phyloP scores from a whole-genome alignment of 2,888 invertebrate species.

The Sphecodes monilicornis region DNA sequence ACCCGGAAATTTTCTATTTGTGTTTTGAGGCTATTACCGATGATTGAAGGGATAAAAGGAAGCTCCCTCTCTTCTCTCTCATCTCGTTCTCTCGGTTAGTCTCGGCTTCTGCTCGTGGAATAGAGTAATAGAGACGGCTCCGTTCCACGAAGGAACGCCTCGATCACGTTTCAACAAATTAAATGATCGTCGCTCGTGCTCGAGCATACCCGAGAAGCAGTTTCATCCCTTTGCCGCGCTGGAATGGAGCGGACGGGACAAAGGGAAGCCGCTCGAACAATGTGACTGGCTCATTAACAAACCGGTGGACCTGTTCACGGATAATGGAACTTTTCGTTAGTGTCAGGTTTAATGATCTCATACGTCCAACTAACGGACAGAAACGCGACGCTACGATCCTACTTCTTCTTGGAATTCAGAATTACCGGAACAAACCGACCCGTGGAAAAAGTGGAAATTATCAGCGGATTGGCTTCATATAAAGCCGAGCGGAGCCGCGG shows the following conservation, averaged over 20 bases:
- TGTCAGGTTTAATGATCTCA: constrained; percentile 4
- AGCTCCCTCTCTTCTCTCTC: neutral
- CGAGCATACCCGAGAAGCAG: constrained; percentile 2
- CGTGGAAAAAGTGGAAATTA: neutral
- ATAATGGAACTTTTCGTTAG: constrained; percentile 23
- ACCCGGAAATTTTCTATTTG: constrained; percentile 17
- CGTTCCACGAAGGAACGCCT: constrained; percentile 26
- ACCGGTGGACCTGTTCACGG: constrained; percentile 4
- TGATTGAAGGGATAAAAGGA: constrained; percentile 26
- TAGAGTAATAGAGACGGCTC: constrained; percentile 14
- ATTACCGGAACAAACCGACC: neutral
- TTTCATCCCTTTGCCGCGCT: constrained; percentile 10
- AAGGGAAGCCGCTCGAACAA: constrained; percentile 12
- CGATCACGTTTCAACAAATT: constrained; percentile 32
- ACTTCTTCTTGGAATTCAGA: neutral
- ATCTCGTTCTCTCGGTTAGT: neutral
- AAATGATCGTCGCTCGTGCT: constrained; percentile 23
- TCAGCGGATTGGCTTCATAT: neutral
- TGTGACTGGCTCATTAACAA: constrained; percentile 22
- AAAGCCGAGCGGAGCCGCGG: neutral
- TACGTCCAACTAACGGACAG: neutral
- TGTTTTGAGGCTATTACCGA: constrained; percentile 17
- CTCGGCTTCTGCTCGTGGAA: neutral
- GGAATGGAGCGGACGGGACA: constrained; percentile 8
- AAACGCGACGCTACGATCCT: neutral